These are phyloP conservation scores for Cyrtonyx montezumae DNA, from an alignment of 2,113 vertebrate species.

Conservation along the genomic window DNA sequence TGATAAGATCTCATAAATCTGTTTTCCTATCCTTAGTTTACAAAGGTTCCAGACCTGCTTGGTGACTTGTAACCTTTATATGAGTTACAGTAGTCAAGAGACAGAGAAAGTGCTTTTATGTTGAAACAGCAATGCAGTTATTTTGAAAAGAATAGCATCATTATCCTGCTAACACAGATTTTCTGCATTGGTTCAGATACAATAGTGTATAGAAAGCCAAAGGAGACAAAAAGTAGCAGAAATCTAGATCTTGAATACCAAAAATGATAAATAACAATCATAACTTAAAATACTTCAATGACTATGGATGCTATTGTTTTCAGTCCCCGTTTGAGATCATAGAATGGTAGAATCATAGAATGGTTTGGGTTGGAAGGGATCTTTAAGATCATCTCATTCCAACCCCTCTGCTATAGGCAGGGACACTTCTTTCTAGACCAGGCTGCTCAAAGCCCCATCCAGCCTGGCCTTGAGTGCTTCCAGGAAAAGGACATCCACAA, in stretches of 20 bases:
- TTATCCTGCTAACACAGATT: not conserved
- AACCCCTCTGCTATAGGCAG: too few species aligned
- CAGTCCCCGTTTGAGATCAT: not conserved
- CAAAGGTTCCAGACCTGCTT: not conserved
- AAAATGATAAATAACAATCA: not conserved
- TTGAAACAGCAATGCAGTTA: not conserved
- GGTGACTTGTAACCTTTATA: slow-evolving; percentile 23
- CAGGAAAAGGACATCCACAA: too few species aligned
- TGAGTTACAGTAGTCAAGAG: not conserved
- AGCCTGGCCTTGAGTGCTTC: too few species aligned
- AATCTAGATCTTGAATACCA: not conserved
- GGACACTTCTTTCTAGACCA: too few species aligned
- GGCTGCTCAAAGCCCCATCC: too few species aligned
- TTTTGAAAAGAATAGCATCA: not conserved
- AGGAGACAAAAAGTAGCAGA: not conserved
- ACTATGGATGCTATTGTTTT: not conserved
- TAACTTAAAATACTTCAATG: not conserved
- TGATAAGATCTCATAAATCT: slow-evolving; percentile 25
- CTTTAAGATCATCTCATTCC: too few species aligned
- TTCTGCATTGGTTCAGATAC: not conserved
- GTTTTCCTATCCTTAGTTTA: slow-evolving; percentile 53
- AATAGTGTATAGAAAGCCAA: not conserved
- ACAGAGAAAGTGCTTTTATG: slow-evolving; percentile 41
- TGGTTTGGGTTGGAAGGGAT: too few species aligned
- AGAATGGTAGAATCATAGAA: too few species aligned